Percentiles rank a stretch among this genome's conserved stretches.
Evolutionary conservation across 37 sponge, comb jelly and placozoan genomes (phyloP).

Genomic region (Amphimedon queenslandica): DNA sequence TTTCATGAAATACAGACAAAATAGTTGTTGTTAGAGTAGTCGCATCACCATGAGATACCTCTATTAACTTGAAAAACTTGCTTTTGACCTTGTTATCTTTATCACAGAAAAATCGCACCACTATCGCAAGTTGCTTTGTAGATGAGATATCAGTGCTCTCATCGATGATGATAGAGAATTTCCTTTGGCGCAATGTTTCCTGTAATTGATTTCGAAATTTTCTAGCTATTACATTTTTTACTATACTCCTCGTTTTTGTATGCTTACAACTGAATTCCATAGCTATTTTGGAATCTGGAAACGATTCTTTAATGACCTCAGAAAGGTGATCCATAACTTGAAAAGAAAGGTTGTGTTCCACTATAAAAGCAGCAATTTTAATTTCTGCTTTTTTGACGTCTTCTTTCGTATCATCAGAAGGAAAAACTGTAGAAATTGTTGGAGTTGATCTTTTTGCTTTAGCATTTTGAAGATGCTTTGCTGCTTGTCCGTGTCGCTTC

Average conservation of each 20-base stretch:
- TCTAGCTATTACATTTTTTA: constrained; percentile 30
- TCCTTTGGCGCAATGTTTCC: background rate
- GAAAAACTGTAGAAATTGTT: too few species aligned
- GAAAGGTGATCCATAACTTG: constrained; percentile 18
- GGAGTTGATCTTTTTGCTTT: too few species aligned
- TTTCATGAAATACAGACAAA: too few species aligned
- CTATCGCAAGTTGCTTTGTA: constrained; percentile 20
- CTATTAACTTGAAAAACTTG: too few species aligned
- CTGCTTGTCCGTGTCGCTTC: too few species aligned
- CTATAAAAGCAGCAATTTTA: constrained; percentile 19
- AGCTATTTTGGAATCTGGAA: constrained; percentile 34
- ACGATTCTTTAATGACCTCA: background rate
- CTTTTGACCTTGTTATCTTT: background rate
- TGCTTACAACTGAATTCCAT: constrained; percentile 8
- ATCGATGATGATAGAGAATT: constrained; percentile 36
- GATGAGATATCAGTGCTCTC: constrained; percentile 24
- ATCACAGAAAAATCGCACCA: constrained; percentile 12
- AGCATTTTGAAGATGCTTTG: too few species aligned
- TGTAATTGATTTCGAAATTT: background rate
- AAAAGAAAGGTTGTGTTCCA: constrained; percentile 28
- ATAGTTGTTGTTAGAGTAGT: too few species aligned
- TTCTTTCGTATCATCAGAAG: too few species aligned
- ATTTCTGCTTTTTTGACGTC: constrained; percentile 18
- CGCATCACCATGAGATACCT: too few species aligned
- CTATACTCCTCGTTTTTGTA: constrained; percentile 8